Conservation (phyloP, 2,797 vertebrate species). For the Trichosurus vulpecula region DNA sequence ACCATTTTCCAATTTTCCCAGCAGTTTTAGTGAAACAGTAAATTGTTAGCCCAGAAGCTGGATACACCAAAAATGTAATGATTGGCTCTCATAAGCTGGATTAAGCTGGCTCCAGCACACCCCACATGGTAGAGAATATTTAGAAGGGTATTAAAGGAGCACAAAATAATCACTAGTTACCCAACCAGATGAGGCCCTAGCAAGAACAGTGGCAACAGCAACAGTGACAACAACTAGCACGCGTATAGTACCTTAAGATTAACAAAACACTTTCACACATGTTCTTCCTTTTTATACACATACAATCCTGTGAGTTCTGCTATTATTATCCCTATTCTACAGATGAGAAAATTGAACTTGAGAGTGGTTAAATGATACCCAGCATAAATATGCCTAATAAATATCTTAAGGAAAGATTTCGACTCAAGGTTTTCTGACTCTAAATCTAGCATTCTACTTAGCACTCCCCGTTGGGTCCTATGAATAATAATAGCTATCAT, state of each 20-base stretch:
- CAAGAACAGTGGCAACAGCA: not conserved
- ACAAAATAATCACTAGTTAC: not conserved
- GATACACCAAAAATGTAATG: not conserved
- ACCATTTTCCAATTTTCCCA: too few species aligned
- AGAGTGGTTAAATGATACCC: not conserved
- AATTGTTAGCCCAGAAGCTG: too few species aligned
- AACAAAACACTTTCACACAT: not conserved
- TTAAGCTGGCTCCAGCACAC: not conserved
- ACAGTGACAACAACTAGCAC: not conserved
- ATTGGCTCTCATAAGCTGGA: not conserved
- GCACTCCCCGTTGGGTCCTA: not conserved
- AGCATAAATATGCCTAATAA: not conserved
- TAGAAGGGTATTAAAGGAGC: not conserved
- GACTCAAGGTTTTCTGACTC: not conserved
- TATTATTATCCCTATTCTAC: not conserved
- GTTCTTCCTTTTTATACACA: not conserved
- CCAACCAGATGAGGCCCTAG: too few species aligned
- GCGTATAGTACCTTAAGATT: not conserved
- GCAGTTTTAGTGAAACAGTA: too few species aligned
- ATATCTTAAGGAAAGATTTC: not conserved
- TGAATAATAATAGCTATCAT: not conserved
- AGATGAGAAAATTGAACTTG: not conserved
- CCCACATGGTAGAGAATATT: not conserved
- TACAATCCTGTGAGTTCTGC: not conserved
- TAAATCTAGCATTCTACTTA: not conserved